Conservation (phyloP, 2,797 vertebrate species). For the Sarcophilus harrisii region DNA sequence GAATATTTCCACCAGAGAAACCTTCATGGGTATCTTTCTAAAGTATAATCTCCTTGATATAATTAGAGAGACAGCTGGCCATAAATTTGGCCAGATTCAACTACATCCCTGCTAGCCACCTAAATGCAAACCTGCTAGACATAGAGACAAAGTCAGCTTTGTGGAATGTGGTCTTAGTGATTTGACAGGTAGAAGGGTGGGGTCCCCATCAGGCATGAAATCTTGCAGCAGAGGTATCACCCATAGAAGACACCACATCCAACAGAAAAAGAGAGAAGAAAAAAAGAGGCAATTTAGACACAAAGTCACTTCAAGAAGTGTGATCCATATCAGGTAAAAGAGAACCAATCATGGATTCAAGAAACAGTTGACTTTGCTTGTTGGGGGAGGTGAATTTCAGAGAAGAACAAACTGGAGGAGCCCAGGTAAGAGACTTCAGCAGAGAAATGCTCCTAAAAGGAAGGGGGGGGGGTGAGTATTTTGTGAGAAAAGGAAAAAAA, state of each 20-base stretch:
- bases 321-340: not conserved
- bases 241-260: not conserved
- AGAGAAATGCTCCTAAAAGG: not conserved
- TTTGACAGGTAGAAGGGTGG: not conserved
- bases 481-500: not conserved
- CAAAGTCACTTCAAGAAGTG: not conserved
- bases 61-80: not conserved
- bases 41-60: not conserved
- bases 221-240: not conserved
- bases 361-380: not conserved
- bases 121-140: not conserved
- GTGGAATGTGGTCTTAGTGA: not conserved
- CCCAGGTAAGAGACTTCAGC: not conserved
- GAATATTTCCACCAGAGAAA: not conserved
- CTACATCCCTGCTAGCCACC: not conserved
- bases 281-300: not conserved
- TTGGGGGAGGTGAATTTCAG: not conserved
- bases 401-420: not conserved
- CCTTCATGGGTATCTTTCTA: not conserved
- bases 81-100: not conserved
- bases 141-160: not conserved
- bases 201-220: not conserved
- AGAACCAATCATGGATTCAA: not conserved
- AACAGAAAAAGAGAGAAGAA: not conserved
- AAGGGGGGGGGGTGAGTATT: no score